Base-by-base conservation (phyloP, 1,140 invertebrate genomes). In the Hylaeus anthracinus region DNA sequence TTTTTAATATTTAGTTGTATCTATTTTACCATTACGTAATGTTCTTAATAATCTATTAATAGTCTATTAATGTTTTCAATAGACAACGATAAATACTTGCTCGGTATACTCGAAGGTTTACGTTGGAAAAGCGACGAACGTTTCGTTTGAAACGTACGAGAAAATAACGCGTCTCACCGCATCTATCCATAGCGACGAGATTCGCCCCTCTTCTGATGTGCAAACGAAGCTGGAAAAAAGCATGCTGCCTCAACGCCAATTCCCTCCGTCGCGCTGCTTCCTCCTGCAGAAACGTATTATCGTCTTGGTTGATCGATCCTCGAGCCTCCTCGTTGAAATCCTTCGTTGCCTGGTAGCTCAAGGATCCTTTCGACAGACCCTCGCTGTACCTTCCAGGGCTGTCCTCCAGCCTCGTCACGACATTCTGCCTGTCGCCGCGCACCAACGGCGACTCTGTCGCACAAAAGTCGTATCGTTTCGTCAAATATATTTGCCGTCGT, bases 141-240 rank as follows among this genome's bases (percentile, higher is more conserved):
- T 51, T 51, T 6, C 26, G 26, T 26, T 51, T 6, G 48, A 0
- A 51, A 51, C 48, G 9, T 45, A 51, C 51, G 2, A 64, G 67
- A 51, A 51, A 14, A 3, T 37, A 45, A 61, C 5, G 55, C 56
- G 15, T 82, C 94, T 95, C 94, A 98, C 98, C 98, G 93, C 97
- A 98, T 93, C 98, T 97, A 93, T 99, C 98, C 95, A 98, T 97
- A 43, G 98, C 97, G 41, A 98, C 96, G 87, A 99, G 94, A 92
- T 98, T 97, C 89, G 96, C 95, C 61, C 98, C 98, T 90, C 97
- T 95, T 88, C 96, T 96, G 73, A 99, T 95, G 93, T 98, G 96
- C 83, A 99, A 95, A 82, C 97, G 96, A 61, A 99, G 94, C 91
- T 98, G 96, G 94, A 98, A 99, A 94, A 98, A 99, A 61, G 98